These are phyloP conservation scores for Venusia cambrica DNA, from an alignment of 2,888 invertebrate species.

Conservation along the genomic window DNA sequence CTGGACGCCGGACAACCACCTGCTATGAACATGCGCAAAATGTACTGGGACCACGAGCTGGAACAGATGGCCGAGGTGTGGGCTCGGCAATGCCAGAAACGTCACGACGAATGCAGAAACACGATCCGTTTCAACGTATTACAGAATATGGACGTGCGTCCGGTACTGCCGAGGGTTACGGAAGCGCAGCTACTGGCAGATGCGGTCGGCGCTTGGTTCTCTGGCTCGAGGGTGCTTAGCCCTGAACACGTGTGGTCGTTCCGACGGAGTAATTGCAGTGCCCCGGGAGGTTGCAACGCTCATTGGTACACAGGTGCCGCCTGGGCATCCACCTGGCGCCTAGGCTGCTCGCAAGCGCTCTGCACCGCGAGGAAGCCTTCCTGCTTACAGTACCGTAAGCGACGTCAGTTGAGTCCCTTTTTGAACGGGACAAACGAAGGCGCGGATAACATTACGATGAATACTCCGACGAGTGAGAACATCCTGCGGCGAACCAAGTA, in stretches of 20 bases:
- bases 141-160: constrained; percentile 72
- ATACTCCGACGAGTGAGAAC: constrained; percentile 40
- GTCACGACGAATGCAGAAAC: constrained; percentile 74
- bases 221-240: constrained; percentile 60
- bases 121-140: constrained; percentile 66
- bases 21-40: constrained; percentile 73
- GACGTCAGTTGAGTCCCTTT: constrained; percentile 29
- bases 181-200: constrained; percentile 70
- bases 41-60: constrained; percentile 76
- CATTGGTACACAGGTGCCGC: constrained; percentile 71
- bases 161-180: constrained; percentile 58
- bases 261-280: constrained; percentile 60
- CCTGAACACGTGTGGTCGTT: constrained; percentile 66
- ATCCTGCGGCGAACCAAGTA: constrained; percentile 56
- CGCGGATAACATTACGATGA: constrained; percentile 25
- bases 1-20: constrained; percentile 71
- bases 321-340: constrained; percentile 72
- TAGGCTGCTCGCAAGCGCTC: constrained; percentile 68
- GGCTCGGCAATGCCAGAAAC: constrained; percentile 73
- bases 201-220: constrained; percentile 70
- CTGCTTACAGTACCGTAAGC: constrained; percentile 54
- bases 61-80: constrained; percentile 70
- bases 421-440: background rate
- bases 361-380: constrained; percentile 61
- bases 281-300: constrained; percentile 64